Evolutionary conservation across 2,888 invertebrate species (phyloP).

Genomic region (Amiota minor): DNA sequence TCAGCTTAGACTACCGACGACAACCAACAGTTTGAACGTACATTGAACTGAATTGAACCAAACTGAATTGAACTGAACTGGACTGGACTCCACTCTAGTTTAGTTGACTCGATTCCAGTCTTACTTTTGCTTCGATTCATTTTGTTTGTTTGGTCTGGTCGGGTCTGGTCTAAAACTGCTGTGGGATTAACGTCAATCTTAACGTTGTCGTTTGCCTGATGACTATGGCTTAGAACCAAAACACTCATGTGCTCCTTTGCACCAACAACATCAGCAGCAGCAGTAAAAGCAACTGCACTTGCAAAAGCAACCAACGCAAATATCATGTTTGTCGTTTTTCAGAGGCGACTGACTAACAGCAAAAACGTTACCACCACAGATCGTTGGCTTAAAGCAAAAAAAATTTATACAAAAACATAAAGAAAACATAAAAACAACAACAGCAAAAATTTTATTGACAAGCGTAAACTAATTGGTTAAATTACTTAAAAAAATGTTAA

Average conservation of each 20-base stretch:
- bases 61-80: too few relatives aligned
- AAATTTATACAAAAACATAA: background rate
- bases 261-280: background rate
- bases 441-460: slow-evolving; percentile 4
- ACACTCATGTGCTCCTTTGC: background rate
- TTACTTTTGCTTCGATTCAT: too few relatives aligned
- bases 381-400: slow-evolving; percentile 4
- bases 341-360: too few relatives aligned
- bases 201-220: background rate
- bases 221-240: background rate
- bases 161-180: background rate
- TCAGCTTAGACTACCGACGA: background rate
- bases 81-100: too few relatives aligned
- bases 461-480: slow-evolving; percentile 18
- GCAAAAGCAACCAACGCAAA: slow-evolving; percentile 7
- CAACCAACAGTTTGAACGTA: background rate
- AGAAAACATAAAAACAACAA: background rate
- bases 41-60: background rate
- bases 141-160: too few relatives aligned
- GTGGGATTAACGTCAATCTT: slow-evolving; percentile 23
- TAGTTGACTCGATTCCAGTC: too few relatives aligned
- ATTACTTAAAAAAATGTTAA: slow-evolving; percentile 23
- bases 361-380: background rate
- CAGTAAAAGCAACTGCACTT: background rate
- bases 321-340: slow-evolving; percentile 4